Percentiles rank a stretch among this genome's conserved stretches.
Conservation (phyloP, 2,797 vertebrate genomes). For the Cyprinodon diabolis region DNA sequence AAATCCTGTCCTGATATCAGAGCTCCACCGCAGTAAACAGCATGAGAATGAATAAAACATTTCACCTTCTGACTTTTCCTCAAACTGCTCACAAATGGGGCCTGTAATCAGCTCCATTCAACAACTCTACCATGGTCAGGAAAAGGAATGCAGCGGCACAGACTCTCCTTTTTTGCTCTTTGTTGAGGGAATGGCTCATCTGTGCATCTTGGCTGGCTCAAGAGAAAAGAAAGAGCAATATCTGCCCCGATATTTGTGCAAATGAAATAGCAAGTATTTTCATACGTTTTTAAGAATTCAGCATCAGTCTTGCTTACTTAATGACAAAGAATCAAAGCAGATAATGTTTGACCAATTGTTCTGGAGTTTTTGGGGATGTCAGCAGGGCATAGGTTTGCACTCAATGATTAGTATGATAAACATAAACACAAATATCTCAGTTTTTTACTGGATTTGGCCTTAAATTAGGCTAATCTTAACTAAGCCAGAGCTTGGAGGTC, state of each 20-base stretch:
- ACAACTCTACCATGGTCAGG: not conserved
- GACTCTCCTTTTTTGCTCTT: not conserved
- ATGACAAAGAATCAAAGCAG: not conserved
- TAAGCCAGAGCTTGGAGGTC: too few species aligned
- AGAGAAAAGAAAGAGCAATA: not conserved
- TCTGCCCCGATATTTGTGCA: not conserved
- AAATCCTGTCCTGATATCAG: not conserved
- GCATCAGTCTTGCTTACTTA: not conserved
- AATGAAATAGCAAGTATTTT: not conserved
- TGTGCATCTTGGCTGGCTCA: not conserved
- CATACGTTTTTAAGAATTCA: not conserved
- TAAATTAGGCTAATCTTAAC: not conserved
- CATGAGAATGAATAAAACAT: conserved; percentile 7
- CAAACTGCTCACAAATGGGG: not conserved
- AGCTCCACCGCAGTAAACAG: not conserved
- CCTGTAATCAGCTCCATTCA: conserved; percentile 13
- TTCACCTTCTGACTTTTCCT: not conserved
- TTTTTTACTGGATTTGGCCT: not conserved
- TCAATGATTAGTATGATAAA: not conserved
- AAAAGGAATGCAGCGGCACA: conserved; percentile 3
- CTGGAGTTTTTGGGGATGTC: not conserved
- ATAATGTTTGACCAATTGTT: not conserved
- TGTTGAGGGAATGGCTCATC: not conserved
- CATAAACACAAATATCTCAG: not conserved
- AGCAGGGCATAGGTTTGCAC: not conserved